These are phyloP conservation scores for Coccyzus lansbergi DNA, from an alignment of 2,797 vertebrate species.

Conservation along the genomic window DNA sequence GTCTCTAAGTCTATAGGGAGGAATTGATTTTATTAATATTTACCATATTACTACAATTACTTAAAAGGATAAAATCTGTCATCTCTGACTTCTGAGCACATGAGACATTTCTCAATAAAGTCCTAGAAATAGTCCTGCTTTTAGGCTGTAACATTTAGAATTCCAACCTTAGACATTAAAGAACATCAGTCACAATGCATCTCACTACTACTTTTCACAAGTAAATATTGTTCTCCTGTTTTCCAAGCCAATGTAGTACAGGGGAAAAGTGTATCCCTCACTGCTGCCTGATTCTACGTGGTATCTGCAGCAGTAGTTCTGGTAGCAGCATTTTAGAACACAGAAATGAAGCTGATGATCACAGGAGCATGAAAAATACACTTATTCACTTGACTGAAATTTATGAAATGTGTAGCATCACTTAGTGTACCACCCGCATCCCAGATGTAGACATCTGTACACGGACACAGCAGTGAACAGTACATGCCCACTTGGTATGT, in stretches of 20 bases:
- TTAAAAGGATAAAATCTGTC: not conserved
- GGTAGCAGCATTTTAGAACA: not conserved
- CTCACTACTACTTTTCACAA: not conserved
- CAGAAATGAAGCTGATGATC: not conserved
- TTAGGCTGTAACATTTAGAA: not conserved
- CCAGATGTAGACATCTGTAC: not conserved
- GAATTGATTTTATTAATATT: conserved; percentile 47
- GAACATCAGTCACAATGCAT: not conserved
- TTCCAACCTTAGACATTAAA: not conserved
- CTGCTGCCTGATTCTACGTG: not conserved
- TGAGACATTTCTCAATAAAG: not conserved
- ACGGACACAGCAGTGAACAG: not conserved
- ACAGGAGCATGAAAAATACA: conserved; percentile 24
- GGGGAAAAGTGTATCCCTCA: not conserved
- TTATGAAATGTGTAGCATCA: not conserved
- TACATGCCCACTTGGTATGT: not conserved
- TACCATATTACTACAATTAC: not conserved
- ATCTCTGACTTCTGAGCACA: not conserved
- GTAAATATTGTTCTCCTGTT: not conserved
- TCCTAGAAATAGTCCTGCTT: not conserved
- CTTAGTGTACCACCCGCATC: not conserved
- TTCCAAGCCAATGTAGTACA: not conserved
- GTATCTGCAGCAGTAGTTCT: not conserved
- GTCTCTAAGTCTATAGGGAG: not conserved
- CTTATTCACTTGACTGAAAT: conserved; percentile 37